phyloP scores from a whole-genome alignment of 2,797 vertebrate genomes.

The Girardinus metallicus region DNA sequence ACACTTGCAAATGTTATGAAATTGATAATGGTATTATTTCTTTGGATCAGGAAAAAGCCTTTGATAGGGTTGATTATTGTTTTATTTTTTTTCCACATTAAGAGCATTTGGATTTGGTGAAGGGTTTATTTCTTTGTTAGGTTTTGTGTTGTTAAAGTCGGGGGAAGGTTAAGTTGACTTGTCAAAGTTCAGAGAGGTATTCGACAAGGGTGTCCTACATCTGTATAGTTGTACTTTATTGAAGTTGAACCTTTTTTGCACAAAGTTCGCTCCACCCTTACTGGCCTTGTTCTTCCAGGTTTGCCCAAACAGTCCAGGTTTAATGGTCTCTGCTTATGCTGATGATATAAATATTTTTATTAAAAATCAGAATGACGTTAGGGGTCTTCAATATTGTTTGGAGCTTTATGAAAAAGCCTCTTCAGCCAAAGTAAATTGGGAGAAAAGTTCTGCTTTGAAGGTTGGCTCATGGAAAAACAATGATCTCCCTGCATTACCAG shows the following conservation, averaged over 20 bases:
- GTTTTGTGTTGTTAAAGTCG: too few species aligned
- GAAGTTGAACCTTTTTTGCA: too few species aligned
- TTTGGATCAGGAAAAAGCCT: too few species aligned
- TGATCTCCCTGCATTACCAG: neutral
- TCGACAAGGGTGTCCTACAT: neutral
- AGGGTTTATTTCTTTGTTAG: too few species aligned
- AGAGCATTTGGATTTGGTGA: too few species aligned
- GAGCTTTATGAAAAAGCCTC: neutral
- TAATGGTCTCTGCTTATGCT: neutral
- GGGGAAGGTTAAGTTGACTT: too few species aligned
- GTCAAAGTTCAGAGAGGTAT: neutral
- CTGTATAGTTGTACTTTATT: neutral
- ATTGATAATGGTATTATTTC: too few species aligned
- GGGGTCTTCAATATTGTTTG: neutral
- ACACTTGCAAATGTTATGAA: neutral
- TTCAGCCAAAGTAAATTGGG: neutral
- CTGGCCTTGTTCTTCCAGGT: neutral
- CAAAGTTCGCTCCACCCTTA: neutral
- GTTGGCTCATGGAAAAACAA: neutral
- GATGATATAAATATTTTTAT: neutral
- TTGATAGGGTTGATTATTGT: neutral
- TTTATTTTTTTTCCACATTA: too few species aligned
- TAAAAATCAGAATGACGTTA: neutral
- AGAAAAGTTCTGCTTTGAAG: neutral
- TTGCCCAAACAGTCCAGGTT: too few species aligned